Evolutionary conservation across 2,113 vertebrate genomes (phyloP).

Genomic region (Callipepla californica): DNA sequence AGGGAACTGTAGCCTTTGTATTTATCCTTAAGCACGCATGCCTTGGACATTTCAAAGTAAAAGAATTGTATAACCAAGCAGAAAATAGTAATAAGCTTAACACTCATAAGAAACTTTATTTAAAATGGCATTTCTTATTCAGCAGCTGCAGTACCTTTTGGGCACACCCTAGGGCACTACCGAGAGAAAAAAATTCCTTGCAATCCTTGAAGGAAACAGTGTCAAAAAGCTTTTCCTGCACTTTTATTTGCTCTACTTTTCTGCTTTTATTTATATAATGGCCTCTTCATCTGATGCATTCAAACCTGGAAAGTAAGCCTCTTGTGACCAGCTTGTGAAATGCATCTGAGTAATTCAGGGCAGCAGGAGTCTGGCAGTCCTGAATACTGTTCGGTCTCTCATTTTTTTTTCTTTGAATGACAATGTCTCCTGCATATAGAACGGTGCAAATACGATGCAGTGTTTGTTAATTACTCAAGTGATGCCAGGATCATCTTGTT

Average conservation of each 20-base stretch:
- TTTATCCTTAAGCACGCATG: background rate
- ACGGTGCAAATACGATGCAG: background rate
- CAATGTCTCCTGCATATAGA: background rate
- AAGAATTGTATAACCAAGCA: background rate
- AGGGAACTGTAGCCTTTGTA: background rate
- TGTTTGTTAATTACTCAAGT: background rate
- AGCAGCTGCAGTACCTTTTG: conserved; percentile 21
- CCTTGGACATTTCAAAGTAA: background rate
- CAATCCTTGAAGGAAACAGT: conserved; percentile 23
- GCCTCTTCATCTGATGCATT: conserved; percentile 41
- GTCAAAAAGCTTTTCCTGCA: conserved; percentile 14
- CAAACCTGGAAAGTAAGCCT: conserved; percentile 21
- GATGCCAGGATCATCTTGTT: background rate
- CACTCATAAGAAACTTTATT: conserved; percentile 28
- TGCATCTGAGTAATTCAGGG: background rate
- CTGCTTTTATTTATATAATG: conserved; percentile 12
- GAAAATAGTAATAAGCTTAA: conserved; percentile 11
- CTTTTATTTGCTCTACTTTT: conserved; percentile 45
- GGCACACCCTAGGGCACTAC: background rate
- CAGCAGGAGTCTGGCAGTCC: background rate
- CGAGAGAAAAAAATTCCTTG: background rate
- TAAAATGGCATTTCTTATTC: conserved; percentile 22
- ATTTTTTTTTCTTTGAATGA: background rate
- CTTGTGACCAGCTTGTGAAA: conserved; percentile 1
- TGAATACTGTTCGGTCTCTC: background rate